These are phyloP conservation scores for Ditylenchus dipsaci DNA, from an alignment of 1,140 invertebrate genomes.

Conservation along the genomic window DNA sequence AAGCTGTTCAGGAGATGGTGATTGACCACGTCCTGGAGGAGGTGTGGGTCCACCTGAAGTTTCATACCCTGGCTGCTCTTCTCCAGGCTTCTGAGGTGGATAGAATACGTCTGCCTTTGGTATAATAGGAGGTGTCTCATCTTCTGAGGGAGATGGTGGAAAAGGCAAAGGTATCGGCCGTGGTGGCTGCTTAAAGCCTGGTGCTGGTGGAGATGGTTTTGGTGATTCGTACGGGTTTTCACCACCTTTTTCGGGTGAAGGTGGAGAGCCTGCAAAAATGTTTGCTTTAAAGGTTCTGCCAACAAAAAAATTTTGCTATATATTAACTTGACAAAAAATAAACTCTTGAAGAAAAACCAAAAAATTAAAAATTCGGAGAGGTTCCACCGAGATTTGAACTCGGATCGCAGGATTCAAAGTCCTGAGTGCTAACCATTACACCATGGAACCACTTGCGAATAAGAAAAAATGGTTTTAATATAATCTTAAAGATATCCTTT, in stretches of 20 bases:
- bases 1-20: neutral
- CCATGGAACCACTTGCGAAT: no score
- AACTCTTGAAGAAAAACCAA: neutral
- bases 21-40: neutral
- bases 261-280: neutral
- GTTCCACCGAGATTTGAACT: slow-evolving; percentile 78
- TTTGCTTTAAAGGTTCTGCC: no score
- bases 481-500: no score
- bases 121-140: neutral
- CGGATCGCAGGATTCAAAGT: slow-evolving; percentile 72
- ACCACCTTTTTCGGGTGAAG: neutral
- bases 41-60: neutral
- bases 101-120: neutral
- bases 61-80: neutral
- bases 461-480: no score
- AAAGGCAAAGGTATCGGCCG: slow-evolving; percentile 4
- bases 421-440: no score
- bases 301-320: no score
- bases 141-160: neutral
- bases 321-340: no score
- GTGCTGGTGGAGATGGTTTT: neutral
- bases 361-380: slow-evolving; percentile 52
- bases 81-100: neutral
- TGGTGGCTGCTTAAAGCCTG: slow-evolving; percentile 1
- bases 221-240: neutral